Evolutionary conservation across 2,797 vertebrate genomes (phyloP), one percentile per base, ranked within the genome.

Genomic region (Mus caroli): DNA sequence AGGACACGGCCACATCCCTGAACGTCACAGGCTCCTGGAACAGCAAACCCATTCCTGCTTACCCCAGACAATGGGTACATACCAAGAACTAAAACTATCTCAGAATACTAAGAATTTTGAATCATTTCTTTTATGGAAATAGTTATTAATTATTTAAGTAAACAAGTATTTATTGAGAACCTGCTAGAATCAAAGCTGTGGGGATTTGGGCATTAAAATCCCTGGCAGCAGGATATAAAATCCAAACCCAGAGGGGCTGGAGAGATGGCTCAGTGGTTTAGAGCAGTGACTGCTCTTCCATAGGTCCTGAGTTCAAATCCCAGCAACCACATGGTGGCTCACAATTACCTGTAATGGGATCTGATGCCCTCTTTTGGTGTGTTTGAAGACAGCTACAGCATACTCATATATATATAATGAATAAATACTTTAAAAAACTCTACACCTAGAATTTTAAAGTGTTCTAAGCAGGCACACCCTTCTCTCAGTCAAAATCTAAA

Each of bases 11-110:
- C 82, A 97, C 96, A 11, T 96, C 92, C 56, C 96, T 64, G 91
- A 97, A 97, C 0, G 96, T 96, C 91, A 98, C 94, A 0, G 95
- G 88, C 87, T 80, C 97, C 98, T 98, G 88, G 11, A 97, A 98
- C 0, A 31, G 60, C 67, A 97, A 94, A 93, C 43, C 40, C 93
- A 28, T 3, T 84, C 75, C 92, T 84, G 90, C 56, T 96, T 40
- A 87, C 7, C 52, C 15, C 31, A 75, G 79, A 34, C 85, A 96
- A 75, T 96, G 91, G n/a, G 54, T 26, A 19, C 67, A 26, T 22
- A 76, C 84, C 92, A 95, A 93, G 54, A 60, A 58, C 46, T 90
- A 64, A 92, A 88, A 88, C n/a, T 40, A 58, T 71, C 86, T 46
- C 64, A 64, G 69, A 43, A 86, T 67, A 64, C 93, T 67, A 95